A percentile compares a stretch with the other conserved stretches of the same genome.
These are phyloP conservation scores for Fringilla coelebs DNA, from an alignment of 2,797 vertebrate species.

Conservation along the genomic window DNA sequence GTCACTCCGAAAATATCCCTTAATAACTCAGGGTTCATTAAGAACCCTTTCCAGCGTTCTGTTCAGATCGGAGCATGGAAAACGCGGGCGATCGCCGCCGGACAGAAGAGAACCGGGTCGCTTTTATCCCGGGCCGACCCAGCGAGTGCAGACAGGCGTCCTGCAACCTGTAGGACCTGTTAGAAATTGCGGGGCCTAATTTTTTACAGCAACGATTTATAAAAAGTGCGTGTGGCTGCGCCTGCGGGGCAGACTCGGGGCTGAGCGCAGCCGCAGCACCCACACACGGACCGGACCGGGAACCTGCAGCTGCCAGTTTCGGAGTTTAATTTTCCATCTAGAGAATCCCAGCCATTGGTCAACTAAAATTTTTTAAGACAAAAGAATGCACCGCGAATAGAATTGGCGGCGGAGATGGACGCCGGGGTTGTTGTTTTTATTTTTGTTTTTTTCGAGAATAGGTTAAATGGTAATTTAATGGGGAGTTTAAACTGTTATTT, in stretches of 20 bases:
- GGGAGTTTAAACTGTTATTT: not conserved
- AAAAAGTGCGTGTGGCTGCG: fast-evolving
- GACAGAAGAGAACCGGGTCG: fast-evolving
- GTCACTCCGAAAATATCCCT: not conserved
- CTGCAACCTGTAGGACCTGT: not conserved
- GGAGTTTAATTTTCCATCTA: not conserved
- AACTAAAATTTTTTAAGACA: no score
- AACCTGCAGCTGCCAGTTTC: fast-evolving
- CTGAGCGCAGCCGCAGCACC: not conserved
- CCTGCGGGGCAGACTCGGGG: fast-evolving
- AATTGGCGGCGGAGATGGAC: fast-evolving
- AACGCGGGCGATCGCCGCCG: fast-evolving
- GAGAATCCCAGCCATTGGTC: not conserved
- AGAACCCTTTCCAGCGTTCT: not conserved
- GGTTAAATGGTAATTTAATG: not conserved
- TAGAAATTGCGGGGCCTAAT: fast-evolving
- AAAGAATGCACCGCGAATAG: not conserved
- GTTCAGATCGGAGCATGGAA: fast-evolving
- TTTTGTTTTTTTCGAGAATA: not conserved
- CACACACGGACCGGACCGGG: fast-evolving
- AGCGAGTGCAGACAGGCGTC: not conserved
- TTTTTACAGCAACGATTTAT: not conserved
- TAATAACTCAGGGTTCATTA: not conserved
- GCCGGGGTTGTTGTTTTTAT: no score
- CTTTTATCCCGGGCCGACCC: not conserved